Evolutionary conservation across 1,140 invertebrate species (phyloP).

Genomic region (Cryptotermes secundus): DNA sequence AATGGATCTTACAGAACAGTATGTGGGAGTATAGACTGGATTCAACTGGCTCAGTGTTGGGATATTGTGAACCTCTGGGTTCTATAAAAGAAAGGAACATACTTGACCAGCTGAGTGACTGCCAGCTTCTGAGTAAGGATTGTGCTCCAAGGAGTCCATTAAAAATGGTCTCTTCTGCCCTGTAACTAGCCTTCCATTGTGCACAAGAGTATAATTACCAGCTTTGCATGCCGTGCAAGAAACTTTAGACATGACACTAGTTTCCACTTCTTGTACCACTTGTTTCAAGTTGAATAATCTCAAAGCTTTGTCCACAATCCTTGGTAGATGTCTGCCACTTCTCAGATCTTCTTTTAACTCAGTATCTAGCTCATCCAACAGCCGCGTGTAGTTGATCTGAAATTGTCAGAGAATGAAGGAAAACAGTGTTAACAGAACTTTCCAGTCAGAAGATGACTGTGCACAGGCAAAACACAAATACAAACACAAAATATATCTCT

Average conservation of each 20-base stretch:
- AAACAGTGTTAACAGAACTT: background rate
- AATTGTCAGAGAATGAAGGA: background rate
- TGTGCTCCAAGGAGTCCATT: too few relatives aligned
- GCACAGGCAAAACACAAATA: background rate
- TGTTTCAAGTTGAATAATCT: constrained; percentile 79
- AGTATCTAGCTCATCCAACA: constrained; percentile 70
- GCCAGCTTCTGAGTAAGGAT: too few relatives aligned
- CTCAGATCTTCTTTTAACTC: constrained; percentile 45
- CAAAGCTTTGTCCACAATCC: constrained; percentile 78
- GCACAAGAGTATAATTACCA: constrained; percentile 48
- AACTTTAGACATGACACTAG: constrained; percentile 86
- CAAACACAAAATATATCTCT: too few relatives aligned
- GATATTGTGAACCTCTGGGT: too few relatives aligned
- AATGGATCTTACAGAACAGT: too few relatives aligned
- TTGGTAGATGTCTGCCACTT: constrained; percentile 62
- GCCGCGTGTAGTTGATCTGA: constrained; percentile 55
- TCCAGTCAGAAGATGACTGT: background rate
- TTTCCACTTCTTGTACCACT: constrained; percentile 83
- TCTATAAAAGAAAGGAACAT: too few relatives aligned
- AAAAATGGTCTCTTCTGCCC: too few relatives aligned
- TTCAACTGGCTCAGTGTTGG: too few relatives aligned
- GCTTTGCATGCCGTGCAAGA: constrained; percentile 88
- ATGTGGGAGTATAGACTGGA: too few relatives aligned
- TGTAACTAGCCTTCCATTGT: too few relatives aligned
- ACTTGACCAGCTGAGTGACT: too few relatives aligned